Evolutionary conservation across 2,113 vertebrate genomes (phyloP), one percentile per base, ranked within the genome.

Genomic region (Gymnobelideus leadbeateri): DNA sequence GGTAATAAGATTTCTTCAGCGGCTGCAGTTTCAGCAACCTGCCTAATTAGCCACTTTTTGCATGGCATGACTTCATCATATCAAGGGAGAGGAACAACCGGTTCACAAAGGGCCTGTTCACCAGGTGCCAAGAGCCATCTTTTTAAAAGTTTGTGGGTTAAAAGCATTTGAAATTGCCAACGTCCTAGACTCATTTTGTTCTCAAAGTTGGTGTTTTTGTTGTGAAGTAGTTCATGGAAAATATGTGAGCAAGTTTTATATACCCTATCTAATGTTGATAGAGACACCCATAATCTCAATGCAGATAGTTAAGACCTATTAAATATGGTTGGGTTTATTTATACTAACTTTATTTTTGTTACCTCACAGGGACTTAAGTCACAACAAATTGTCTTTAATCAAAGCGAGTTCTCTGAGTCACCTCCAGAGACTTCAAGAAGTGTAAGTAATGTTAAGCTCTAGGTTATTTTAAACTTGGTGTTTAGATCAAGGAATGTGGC

Each of bases 331-430:
- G 14, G 50, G 93, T 93, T 46, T 52, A 51, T 54, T 95, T 89
- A 90, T 96, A 95, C 97, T 91, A 93, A 91, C 91, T 92, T 97
- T 97, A 68, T 98, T 98, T 98, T 97, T 97, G n/a, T 98, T 96
- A 98, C 57, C 89, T 98, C 91, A 6, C 97, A 99, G 99, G 98
- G 99, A 99, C 97, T 98, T 99, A 98, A 99, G 99, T 98, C 99
- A 99, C 98, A 99, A 99, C 99, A 99, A 98, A 98, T 98, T 99
- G 96, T 99, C 99, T 98, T 98, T 98, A 97, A 98, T 99, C 97
- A 98, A 99, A 95, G 96, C 98, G 93, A 96, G 97, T 98, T 98
- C 99, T 97, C 98, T 99, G 99, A 98, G 98, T 98, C 99, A 99
- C 96, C 99, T 99, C 95, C 98, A 98, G 21, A 98, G 98, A 97